Evolutionary conservation across 2,113 vertebrate genomes (phyloP).

Genomic region (Saguinus midas): DNA sequence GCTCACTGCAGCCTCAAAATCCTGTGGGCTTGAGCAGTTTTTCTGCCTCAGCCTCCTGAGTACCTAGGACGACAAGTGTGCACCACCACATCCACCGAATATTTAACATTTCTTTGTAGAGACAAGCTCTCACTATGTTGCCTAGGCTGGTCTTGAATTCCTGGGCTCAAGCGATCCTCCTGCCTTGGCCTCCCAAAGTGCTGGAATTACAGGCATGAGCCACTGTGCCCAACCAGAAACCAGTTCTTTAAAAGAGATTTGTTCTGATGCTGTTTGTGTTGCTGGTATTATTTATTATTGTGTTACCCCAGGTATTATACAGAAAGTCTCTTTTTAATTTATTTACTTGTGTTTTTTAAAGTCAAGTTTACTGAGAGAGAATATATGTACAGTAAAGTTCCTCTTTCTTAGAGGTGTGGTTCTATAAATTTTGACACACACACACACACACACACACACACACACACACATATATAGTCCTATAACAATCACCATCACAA

Average conservation of each 20-base stretch:
- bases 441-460: neutral
- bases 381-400: neutral
- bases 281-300: neutral
- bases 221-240: too few species aligned
- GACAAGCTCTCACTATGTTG: too few species aligned
- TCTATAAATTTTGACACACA: slow-evolving; percentile 11
- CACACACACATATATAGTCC: neutral
- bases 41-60: too few species aligned
- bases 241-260: neutral
- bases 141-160: too few species aligned
- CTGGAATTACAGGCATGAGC: too few species aligned
- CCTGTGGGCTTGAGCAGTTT: too few species aligned
- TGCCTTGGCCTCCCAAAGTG: too few species aligned
- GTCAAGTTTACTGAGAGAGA: neutral
- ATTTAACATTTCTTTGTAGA: too few species aligned
- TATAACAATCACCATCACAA: neutral
- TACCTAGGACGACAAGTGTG: too few species aligned
- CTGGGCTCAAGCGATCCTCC: too few species aligned
- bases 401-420: neutral
- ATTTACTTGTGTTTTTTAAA: neutral
- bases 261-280: neutral
- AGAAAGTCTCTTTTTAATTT: neutral
- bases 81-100: too few species aligned
- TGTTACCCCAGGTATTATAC: neutral
- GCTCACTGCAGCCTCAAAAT: too few species aligned